Percentiles rank a stretch among this genome's conserved stretches.
Evolutionary conservation across 2,888 invertebrate genomes (phyloP).

Genomic region (Ypsolopha scabrella): DNA sequence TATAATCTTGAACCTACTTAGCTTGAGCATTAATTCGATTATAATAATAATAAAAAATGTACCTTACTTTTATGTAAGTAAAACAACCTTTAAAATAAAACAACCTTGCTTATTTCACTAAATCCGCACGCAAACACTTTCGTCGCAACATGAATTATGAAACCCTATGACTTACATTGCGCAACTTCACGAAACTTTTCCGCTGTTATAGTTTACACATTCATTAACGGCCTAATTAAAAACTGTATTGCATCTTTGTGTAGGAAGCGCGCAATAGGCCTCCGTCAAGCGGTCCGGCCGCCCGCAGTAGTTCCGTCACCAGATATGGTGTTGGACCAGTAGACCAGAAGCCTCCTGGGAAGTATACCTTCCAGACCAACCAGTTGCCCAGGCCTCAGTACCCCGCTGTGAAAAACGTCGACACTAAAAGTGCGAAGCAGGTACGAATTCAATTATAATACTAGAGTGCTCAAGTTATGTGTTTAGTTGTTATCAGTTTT

Average conservation of each 20-base stretch:
- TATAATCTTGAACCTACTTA: no score
- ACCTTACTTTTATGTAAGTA: no score
- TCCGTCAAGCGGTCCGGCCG: not conserved
- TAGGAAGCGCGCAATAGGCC: slow-evolving; percentile 5
- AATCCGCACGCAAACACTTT: not conserved
- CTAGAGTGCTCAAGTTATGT: no score
- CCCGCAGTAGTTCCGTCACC: slow-evolving; percentile 6
- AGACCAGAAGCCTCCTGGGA: slow-evolving; percentile 30
- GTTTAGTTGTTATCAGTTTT: no score
- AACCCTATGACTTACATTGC: not conserved
- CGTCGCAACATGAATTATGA: not conserved
- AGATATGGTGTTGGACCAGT: not conserved
- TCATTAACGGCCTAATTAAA: no score
- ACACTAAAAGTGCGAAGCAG: slow-evolving; percentile 79
- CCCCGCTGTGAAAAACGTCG: slow-evolving; percentile 67
- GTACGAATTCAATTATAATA: slow-evolving; percentile 16
- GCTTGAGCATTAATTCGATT: no score
- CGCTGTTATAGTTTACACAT: not conserved
- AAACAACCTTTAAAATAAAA: not conserved
- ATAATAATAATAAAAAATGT: no score
- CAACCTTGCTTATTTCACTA: slow-evolving; percentile 7
- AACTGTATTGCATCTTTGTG: not conserved
- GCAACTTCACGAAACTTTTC: no score
- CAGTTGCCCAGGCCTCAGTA: slow-evolving; percentile 83
- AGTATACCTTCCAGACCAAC: slow-evolving; percentile 73